Percentiles rank a stretch among this genome's conserved stretches.
Conservation (phyloP, 2,797 vertebrate genomes). For the Manis crassicaudata region DNA sequence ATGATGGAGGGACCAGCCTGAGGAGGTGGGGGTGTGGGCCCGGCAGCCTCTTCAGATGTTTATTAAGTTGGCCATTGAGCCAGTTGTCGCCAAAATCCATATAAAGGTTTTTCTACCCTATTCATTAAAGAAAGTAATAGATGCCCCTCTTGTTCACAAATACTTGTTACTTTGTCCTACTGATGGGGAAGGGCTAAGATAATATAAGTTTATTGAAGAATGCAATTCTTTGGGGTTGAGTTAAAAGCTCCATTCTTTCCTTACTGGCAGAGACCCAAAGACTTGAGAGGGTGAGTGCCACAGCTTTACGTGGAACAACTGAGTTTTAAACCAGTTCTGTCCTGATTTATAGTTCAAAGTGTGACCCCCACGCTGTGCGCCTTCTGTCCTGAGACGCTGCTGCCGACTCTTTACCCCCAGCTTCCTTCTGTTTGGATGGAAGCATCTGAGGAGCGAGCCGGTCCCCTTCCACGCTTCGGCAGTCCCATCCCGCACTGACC, state of each 20-base stretch:
- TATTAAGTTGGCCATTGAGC: background rate
- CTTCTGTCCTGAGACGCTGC: background rate
- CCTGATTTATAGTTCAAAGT: background rate
- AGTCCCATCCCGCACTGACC: background rate
- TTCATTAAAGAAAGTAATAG: background rate
- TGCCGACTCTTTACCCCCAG: background rate
- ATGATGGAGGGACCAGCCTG: background rate
- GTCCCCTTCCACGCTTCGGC: background rate
- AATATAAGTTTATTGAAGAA: background rate
- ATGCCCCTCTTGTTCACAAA: background rate
- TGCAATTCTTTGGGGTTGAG: background rate
- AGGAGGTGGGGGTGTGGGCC: background rate
- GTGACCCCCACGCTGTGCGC: accelerated
- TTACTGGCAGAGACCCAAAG: background rate
- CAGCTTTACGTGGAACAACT: background rate
- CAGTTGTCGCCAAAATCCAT: background rate
- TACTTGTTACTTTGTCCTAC: background rate
- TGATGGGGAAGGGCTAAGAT: background rate
- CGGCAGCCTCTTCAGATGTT: background rate
- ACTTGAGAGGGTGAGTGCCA: background rate
- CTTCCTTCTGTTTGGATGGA: background rate
- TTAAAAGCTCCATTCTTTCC: background rate
- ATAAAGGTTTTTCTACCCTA: background rate
- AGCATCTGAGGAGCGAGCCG: background rate
- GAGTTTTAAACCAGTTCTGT: background rate